Evolutionary conservation across 2,113 vertebrate species (phyloP).

Genomic region (Nesospiza acunhae): DNA sequence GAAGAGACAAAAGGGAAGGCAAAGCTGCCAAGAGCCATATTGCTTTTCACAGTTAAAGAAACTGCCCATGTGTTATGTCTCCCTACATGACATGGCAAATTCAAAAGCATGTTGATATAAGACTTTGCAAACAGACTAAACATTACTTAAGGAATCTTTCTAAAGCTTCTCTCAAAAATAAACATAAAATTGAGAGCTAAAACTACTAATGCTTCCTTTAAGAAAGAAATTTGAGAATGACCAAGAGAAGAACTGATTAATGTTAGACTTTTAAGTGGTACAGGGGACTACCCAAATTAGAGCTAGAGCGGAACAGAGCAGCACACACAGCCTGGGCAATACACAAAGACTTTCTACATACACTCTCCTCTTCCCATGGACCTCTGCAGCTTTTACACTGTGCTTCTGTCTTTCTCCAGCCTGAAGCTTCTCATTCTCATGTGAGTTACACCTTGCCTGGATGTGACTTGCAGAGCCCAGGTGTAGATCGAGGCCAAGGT

Average conservation of each 20-base stretch:
- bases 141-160: slow-evolving; percentile 57
- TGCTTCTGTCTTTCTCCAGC: neutral
- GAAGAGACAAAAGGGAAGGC: neutral
- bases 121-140: slow-evolving; percentile 70
- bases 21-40: slow-evolving; percentile 57
- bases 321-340: neutral
- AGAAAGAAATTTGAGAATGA: slow-evolving; percentile 47
- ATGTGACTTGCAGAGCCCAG: neutral
- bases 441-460: neutral
- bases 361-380: neutral
- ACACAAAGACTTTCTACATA: neutral
- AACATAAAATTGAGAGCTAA: slow-evolving; percentile 38
- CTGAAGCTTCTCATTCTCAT: neutral
- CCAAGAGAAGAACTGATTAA: neutral
- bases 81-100: neutral
- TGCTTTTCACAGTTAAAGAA: slow-evolving; percentile 50
- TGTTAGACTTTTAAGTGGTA: neutral
- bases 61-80: slow-evolving; percentile 8
- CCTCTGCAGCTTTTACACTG: neutral
- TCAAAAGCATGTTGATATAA: slow-evolving; percentile 53
- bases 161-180: slow-evolving; percentile 53
- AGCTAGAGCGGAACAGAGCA: neutral
- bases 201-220: slow-evolving; percentile 35
- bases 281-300: neutral
- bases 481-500: neutral